These are phyloP conservation scores for Numenius phaeopus DNA, from an alignment of 2,797 vertebrate genomes.

Conservation along the genomic window DNA sequence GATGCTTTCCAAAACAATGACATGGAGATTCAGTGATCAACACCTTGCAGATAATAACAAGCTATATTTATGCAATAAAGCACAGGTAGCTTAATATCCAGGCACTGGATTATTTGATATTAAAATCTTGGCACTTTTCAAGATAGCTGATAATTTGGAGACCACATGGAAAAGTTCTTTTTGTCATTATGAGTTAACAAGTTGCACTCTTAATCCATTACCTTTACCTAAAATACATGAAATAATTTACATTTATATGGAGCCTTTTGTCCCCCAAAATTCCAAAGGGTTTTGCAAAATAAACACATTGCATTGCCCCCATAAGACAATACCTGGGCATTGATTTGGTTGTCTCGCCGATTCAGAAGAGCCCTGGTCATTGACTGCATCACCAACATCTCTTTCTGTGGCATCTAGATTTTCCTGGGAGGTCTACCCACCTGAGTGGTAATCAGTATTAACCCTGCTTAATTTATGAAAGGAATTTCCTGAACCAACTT, in stretches of 20 bases:
- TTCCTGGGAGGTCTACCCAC: not conserved
- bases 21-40: slow-evolving; percentile 43
- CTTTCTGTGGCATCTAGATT: not conserved
- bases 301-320: not conserved
- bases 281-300: not conserved
- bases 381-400: fast-evolving
- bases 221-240: not conserved
- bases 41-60: slow-evolving; percentile 27
- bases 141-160: not conserved
- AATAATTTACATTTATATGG: not conserved
- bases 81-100: slow-evolving; percentile 10
- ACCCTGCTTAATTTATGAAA: not conserved
- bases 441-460: not conserved
- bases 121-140: not conserved
- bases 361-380: not conserved
- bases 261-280: not conserved
- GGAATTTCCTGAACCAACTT: not conserved
- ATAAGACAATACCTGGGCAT: not conserved
- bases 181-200: not conserved
- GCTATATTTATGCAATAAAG: slow-evolving; percentile 7
- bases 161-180: not conserved
- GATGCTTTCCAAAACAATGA: slow-evolving; percentile 60
- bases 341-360: not conserved
- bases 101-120: not conserved
- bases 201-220: not conserved